Evolutionary conservation across 1,140 invertebrate species (phyloP), one percentile per base, ranked within the genome.

Genomic region (Temnothorax longispinosus): DNA sequence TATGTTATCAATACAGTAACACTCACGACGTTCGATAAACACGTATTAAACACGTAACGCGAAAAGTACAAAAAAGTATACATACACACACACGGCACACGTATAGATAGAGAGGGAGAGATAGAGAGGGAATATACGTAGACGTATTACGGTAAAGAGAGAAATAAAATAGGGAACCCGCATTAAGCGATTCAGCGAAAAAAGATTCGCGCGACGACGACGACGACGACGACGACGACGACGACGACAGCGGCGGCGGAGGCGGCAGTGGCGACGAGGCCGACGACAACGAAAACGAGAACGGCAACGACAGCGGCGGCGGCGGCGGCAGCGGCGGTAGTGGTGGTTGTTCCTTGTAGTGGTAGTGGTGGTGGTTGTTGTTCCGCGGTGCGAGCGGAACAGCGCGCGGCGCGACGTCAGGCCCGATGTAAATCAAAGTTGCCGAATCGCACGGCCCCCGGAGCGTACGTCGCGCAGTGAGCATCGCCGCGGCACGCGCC

Each of bases 11-110:
- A 91, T 27, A 27, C 84, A 89, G 87, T 90, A 92, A 32, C 67
- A 93, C 92, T 80, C 87, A 90, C 90, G 90, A 89, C 91, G 92
- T 94, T 92, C 92, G 92, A 94, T 94, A 94, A 94, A 81, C 91
- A 88, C 41, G 52, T 75, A 85, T 91, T 91, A 92, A 90, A 90
- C 88, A 91, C 88, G 85, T 87, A 88, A 87, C 86, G 91, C 88
- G 85, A 85, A 91, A 87, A 91, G 89, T 91, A 92, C 87, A 92
- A 92, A 92, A 62, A 69, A 69, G 65, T 69, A 69, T 85, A 85
- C 54, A 64, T 18, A 77, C 47, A 85, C 21, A 85, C 21, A 76
- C 13, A 78, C 15, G 50, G 52, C 18, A 78, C n/a, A 65, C 58
- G 35, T 60, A 78, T 13, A 35, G 13, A 27, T 7, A 32, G 27